Conservation (phyloP, 2,888 invertebrate species). For the Lysandra bellargus region DNA sequence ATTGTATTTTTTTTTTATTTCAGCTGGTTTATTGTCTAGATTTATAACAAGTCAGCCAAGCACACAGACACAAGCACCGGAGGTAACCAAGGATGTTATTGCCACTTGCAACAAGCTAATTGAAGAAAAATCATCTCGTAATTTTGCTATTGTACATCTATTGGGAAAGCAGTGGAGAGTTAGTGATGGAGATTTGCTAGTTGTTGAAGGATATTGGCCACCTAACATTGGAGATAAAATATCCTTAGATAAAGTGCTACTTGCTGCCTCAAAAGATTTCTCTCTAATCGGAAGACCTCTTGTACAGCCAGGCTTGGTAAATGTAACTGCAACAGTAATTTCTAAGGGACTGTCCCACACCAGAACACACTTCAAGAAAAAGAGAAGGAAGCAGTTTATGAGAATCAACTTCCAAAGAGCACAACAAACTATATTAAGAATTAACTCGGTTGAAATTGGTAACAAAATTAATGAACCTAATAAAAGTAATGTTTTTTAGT, state of each 20-base stretch:
- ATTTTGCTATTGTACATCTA: constrained; percentile 91
- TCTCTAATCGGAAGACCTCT: constrained; percentile 90
- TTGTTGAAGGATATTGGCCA: constrained; percentile 91
- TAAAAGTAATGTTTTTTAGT: constrained; percentile 46
- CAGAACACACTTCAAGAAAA: constrained; percentile 87
- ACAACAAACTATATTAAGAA: constrained; percentile 87
- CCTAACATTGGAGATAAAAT: constrained; percentile 90
- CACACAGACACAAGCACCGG: constrained; percentile 49
- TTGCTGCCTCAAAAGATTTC: constrained; percentile 90
- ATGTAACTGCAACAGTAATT: constrained; percentile 89
- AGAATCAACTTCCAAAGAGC: constrained; percentile 86
- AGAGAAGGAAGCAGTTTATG: constrained; percentile 87
- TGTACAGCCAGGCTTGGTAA: constrained; percentile 86
- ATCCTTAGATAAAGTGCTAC: constrained; percentile 89
- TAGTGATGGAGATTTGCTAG: constrained; percentile 90
- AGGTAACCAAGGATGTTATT: constrained; percentile 77
- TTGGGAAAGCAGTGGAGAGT: constrained; percentile 92
- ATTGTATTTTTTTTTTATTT: constrained; percentile 8
- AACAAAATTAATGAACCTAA: constrained; percentile 77
- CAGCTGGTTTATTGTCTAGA: constrained; percentile 66
- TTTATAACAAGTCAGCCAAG: constrained; percentile 53
- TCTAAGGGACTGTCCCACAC: constrained; percentile 92
- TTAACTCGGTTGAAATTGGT: constrained; percentile 85
- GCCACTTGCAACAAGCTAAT: constrained; percentile 83
- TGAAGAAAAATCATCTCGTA: constrained; percentile 79